Conservation (phyloP, 2,888 invertebrate genomes). For the Cantharis rufa region DNA sequence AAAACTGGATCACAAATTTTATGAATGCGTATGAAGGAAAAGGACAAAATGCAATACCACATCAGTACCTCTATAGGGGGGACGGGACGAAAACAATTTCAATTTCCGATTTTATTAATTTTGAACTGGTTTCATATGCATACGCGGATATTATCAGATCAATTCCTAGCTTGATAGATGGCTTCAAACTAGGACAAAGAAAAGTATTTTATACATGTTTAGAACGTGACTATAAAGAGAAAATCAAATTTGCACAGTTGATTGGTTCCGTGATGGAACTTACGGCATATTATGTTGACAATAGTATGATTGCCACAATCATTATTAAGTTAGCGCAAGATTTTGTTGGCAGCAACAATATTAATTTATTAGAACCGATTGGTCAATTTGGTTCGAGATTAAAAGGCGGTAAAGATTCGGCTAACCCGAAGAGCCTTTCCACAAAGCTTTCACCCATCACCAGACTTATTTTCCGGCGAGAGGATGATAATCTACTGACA, state of each 20-base stretch:
- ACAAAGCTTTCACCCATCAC: slow-evolving; percentile 86
- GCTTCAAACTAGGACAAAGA: slow-evolving; percentile 96
- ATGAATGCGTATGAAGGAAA: too few species aligned
- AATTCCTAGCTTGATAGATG: slow-evolving; percentile 81
- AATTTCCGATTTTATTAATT: slow-evolving; percentile 92
- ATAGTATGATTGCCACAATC: slow-evolving; percentile 89
- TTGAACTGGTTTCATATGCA: slow-evolving; percentile 93
- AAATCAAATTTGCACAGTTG: slow-evolving; percentile 96
- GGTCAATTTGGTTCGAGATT: slow-evolving; percentile 97
- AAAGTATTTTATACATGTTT: slow-evolving; percentile 95
- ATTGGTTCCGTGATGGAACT: slow-evolving; percentile 97
- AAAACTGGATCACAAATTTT: too few species aligned
- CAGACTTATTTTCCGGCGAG: slow-evolving; percentile 81
- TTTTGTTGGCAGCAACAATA: slow-evolving; percentile 97
- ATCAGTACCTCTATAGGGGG: slow-evolving; percentile 90
- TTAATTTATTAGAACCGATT: slow-evolving; percentile 90
- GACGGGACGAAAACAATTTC: slow-evolving; percentile 76
- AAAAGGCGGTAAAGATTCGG: too few species aligned
- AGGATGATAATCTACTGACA: slow-evolving; percentile 86
- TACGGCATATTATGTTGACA: slow-evolving; percentile 99
- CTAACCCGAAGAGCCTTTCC: too few species aligned
- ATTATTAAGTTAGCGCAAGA: slow-evolving; percentile 98
- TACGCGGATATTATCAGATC: slow-evolving; percentile 91
- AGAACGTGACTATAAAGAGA: slow-evolving; percentile 92
- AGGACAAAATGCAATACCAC: too few species aligned